Conservation (phyloP, 2,888 invertebrate genomes). For the Spodoptera picta region DNA sequence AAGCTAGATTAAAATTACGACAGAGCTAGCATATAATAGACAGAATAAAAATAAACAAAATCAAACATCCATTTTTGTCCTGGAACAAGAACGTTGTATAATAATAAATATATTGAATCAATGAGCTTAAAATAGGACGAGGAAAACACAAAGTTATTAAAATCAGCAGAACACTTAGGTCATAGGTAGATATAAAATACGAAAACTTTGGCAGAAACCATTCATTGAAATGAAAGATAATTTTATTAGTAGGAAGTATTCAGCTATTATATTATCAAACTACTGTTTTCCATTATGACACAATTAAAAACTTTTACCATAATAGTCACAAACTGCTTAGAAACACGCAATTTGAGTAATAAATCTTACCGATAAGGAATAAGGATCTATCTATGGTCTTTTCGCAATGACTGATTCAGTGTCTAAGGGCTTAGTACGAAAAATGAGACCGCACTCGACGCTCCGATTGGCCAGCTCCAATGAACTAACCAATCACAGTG, state of each 20-base stretch:
- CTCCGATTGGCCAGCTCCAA: too few relatives aligned
- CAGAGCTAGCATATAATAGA: too few relatives aligned
- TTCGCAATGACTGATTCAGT: too few relatives aligned
- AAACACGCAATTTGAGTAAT: slow-evolving; percentile 22
- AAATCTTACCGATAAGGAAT: background rate
- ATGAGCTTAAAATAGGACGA: slow-evolving; percentile 18
- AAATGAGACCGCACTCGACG: too few relatives aligned
- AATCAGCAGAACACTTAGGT: slow-evolving; percentile 3
- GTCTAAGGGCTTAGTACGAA: too few relatives aligned
- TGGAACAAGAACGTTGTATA: background rate
- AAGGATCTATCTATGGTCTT: too few relatives aligned
- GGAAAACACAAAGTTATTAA: slow-evolving; percentile 16
- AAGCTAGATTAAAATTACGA: too few relatives aligned
- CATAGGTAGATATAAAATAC: slow-evolving; percentile 2
- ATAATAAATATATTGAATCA: background rate
- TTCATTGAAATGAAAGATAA: slow-evolving; percentile 3
- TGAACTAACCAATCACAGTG: too few relatives aligned
- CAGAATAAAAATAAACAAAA: background rate
- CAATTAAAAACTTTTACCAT: slow-evolving; percentile 1
- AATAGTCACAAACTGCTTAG: background rate
- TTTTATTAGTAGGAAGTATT: background rate
- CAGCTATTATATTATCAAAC: slow-evolving; percentile 1
- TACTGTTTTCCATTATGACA: background rate
- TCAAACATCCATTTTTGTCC: too few relatives aligned
- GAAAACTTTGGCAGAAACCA: slow-evolving; percentile 3